Evolutionary conservation across 2,113 vertebrate genomes (phyloP), one percentile per base, ranked within the genome.

Genomic region (Collichthys lucidus): DNA sequence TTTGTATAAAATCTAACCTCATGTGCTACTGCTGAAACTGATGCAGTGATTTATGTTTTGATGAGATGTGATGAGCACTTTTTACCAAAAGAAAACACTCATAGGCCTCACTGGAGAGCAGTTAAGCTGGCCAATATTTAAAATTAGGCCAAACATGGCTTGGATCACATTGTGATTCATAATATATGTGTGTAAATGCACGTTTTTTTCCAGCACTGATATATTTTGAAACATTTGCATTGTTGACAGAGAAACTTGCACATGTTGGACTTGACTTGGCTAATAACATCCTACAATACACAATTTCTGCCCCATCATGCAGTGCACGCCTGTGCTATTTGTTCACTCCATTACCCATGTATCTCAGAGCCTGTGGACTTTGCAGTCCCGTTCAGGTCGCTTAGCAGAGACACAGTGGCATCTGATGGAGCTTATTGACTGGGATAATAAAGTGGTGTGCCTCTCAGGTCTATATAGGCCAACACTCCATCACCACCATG

Each of bases 351-450:
- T 82, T 74, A 82, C 63, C 71, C 74, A 44, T 9, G 1, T 15
- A 12, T 44, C 31, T 74, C 26, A 20, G 61, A 52, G 49, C 8
- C 65, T 62, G 63, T 50, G 29, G 46, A 70, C 72, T 44, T 80
- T 77, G 73, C 68, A 66, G 53, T 8, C n/a, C 63, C 50, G 63
- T 63, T 42, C 66, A 15, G 44, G 64, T 80, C 64, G 46, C 69
- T 75, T 68, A 60, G 75, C 75, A 60, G 14, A 9, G 40, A 4
- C 60, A 61, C 8, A 10, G 6, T 24, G 69, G 16, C 60, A 19
- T 64, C 50, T 40, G 73, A 80, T 79, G 53, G 53, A 76, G 74
- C 63, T 89, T 63, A 87, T 47, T 86, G 78, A 65, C 63, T 46
- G 24, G 20, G 52, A 61, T 62, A 72, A 63, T 72, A 44, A 69